Evolutionary conservation across 2,797 vertebrate genomes (phyloP).

Genomic region (Potorous gilbertii): DNA sequence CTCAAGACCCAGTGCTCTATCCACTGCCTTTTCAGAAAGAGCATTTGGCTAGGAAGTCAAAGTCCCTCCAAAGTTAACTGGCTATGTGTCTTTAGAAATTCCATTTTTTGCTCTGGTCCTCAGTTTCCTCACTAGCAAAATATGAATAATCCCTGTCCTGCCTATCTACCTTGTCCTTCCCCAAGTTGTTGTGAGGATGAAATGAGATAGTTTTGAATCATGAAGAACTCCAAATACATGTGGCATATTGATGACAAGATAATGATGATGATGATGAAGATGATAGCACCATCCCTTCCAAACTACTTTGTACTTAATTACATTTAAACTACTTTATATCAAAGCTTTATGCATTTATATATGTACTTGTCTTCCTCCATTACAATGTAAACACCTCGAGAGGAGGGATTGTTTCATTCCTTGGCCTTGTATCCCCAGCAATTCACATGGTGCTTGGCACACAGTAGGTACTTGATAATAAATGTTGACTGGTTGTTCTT

Average conservation of each 20-base stretch:
- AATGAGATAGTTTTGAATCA: not conserved
- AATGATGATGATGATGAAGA: not conserved
- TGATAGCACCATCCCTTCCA: not conserved
- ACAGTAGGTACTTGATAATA: not conserved
- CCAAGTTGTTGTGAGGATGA: slow-evolving; percentile 5
- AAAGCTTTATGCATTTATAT: not conserved
- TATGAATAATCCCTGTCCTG: accelerated
- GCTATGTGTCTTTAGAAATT: not conserved
- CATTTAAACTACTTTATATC: not conserved
- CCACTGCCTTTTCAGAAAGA: not conserved
- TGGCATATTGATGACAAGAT: not conserved
- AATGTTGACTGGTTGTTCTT: slow-evolving; percentile 22
- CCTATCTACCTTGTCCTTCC: not conserved
- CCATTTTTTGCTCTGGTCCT: not conserved
- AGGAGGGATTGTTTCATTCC: not conserved
- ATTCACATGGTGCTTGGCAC: not conserved
- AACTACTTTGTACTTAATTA: not conserved
- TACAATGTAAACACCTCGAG: not conserved
- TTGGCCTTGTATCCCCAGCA: not conserved
- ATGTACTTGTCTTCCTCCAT: not conserved
- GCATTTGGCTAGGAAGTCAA: not conserved
- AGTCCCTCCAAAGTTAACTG: not conserved
- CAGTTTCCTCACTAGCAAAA: not conserved
- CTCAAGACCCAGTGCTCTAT: not conserved
- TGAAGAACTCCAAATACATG: slow-evolving; percentile 7